Conservation (phyloP, 2,888 invertebrate species). For the Plutella xylostella region DNA sequence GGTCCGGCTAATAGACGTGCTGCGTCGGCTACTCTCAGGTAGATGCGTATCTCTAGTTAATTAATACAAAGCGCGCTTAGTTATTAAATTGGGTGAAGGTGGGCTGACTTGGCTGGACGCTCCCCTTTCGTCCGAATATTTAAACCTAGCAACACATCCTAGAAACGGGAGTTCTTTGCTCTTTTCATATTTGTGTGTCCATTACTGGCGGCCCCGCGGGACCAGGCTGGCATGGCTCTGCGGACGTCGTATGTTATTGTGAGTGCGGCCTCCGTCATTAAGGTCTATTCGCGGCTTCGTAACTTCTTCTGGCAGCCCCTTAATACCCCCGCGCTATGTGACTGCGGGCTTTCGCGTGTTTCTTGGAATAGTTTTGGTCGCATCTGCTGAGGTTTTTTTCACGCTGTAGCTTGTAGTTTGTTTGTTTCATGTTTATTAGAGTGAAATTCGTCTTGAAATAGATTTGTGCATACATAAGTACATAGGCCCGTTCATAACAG, state of each 20-base stretch:
- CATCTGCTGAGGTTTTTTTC: too few relatives aligned
- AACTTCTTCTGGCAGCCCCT: slow-evolving; percentile 35
- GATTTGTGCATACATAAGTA: too few relatives aligned
- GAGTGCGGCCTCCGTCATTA: slow-evolving; percentile 45
- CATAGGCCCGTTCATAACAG: too few relatives aligned
- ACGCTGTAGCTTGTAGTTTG: too few relatives aligned
- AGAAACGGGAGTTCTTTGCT: too few relatives aligned
- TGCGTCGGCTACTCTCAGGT: slow-evolving; percentile 34
- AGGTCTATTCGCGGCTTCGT: slow-evolving; percentile 40
- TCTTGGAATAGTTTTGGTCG: too few relatives aligned
- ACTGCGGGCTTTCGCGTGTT: too few relatives aligned
- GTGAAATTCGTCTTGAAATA: too few relatives aligned
- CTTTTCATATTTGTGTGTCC: neutral
- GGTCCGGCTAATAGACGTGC: slow-evolving; percentile 34
- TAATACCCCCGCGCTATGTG: slow-evolving; percentile 26
- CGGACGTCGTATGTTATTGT: slow-evolving; percentile 39
- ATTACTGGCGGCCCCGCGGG: slow-evolving; percentile 27
- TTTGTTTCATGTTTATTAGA: too few relatives aligned
- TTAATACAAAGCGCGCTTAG: slow-evolving; percentile 20
- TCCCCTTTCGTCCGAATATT: too few relatives aligned
- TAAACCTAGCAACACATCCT: too few relatives aligned
- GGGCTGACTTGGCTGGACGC: neutral
- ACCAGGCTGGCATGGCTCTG: slow-evolving; percentile 34
- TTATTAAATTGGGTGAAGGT: neutral
- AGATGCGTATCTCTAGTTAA: slow-evolving; percentile 28